Base-by-base conservation (phyloP, 2,888 invertebrate species). In the Autographa gamma region DNA sequence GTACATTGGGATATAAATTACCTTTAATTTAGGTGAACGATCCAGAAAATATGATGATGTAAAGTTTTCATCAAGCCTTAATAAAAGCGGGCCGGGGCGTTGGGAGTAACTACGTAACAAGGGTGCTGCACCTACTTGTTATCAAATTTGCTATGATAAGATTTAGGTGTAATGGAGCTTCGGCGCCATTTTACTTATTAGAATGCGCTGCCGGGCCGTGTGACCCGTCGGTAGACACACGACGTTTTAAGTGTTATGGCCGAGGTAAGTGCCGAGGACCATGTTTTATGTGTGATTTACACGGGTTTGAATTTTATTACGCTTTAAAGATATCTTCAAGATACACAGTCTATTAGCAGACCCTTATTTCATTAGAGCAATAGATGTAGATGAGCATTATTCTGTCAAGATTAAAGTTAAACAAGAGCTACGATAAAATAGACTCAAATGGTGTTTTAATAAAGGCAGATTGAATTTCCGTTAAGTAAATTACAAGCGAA, bases 1-100 rank as follows among this genome's bases (percentile, higher is more conserved):
- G 75, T 82, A 93, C 91, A 91, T 90, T 89, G 90, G 89, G 89
- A 88, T 94, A 94, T 94, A 94, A 94, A 95, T 95, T 94, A 94
- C 93, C 93, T 93, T 93, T 94, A 94, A 94, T 94, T 93, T 93
- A 92, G 89, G 92, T 90, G 93, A 93, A 90, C 91, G 93, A 92
- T 93, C 92, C 92, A 91, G 93, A 92, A 94, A 94, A 94, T 94
- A 93, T 93, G 92, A 93, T 92, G 93, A 93, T 93, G 92, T 92
- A 91, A 91, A 93, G 91, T 93, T 94, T 93, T 92, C 93, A 92
- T 92, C 92, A 90, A 86, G 87, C 85, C 82, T 90, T 93, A 91
- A 91, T 93, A 93, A 92, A 91, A 85, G 86, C 87, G 82, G 60
- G 78, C 74, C 61, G 74, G 74, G 71, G 79, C 80, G 82, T 76